Evolutionary conservation across 2,888 invertebrate genomes (phyloP).

Genomic region (Parnassius smintheus): DNA sequence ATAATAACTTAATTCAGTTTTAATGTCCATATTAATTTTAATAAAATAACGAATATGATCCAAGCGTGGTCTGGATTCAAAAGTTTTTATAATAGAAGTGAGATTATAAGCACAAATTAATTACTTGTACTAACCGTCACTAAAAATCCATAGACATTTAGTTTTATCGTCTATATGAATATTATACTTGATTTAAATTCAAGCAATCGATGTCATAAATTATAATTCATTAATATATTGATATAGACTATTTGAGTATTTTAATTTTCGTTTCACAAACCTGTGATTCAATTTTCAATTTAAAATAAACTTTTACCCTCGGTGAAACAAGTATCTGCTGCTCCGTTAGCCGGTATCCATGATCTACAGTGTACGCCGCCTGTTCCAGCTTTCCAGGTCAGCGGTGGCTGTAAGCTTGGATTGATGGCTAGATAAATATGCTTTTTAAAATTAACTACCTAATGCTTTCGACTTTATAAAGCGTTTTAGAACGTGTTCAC

Average conservation of each 20-base stretch:
- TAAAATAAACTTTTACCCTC: conserved; percentile 27
- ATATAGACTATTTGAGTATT: neutral
- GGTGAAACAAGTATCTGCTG: conserved; percentile 15
- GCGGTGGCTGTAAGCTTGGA: conserved; percentile 25
- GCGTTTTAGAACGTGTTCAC: too few relatives aligned
- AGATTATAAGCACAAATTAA: too few relatives aligned
- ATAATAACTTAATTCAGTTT: too few relatives aligned
- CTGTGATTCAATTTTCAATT: conserved; percentile 19
- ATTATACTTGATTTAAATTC: too few relatives aligned
- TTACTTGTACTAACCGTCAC: too few relatives aligned
- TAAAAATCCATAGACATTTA: too few relatives aligned
- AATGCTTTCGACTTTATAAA: conserved; percentile 11
- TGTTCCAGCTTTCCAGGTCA: conserved; percentile 26
- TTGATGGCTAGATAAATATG: conserved; percentile 23
- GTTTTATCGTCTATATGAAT: too few relatives aligned
- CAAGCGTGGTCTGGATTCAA: too few relatives aligned
- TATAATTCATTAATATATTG: neutral
- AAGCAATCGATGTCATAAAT: too few relatives aligned
- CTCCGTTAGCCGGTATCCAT: conserved; percentile 25
- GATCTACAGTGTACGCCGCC: conserved; percentile 11
- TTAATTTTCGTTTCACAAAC: conserved; percentile 1
- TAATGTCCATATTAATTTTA: too few relatives aligned
- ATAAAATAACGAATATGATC: too few relatives aligned
- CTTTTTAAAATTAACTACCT: conserved; percentile 1
- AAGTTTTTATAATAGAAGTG: too few relatives aligned